Percentiles rank a stretch among this genome's conserved stretches.
These are phyloP conservation scores for Denticeps clupeoides DNA, from an alignment of 2,797 vertebrate species.

Conservation along the genomic window DNA sequence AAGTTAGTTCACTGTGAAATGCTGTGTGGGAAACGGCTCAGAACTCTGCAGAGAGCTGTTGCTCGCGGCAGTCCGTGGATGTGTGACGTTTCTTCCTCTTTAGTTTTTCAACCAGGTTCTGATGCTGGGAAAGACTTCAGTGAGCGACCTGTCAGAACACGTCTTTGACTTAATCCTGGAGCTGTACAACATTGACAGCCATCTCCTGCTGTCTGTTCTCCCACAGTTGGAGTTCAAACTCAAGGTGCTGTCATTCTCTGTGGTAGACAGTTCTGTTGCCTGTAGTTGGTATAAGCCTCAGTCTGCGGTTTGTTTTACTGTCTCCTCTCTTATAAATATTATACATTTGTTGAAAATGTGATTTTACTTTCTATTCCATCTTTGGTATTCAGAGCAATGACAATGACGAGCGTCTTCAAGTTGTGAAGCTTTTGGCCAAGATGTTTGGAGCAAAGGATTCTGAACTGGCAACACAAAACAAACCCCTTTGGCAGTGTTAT, in stretches of 20 bases:
- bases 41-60: no score
- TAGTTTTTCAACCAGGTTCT: conserved; percentile 99
- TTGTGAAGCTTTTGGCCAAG: conserved; percentile 95
- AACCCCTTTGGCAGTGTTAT: conserved; percentile 97
- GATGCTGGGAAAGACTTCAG: conserved; percentile 96
- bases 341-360: background rate
- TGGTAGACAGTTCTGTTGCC: no score
- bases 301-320: no score
- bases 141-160: conserved; percentile 94
- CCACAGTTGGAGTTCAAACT: conserved; percentile 97
- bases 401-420: conserved; percentile 94
- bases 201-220: conserved; percentile 91
- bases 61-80: no score
- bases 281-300: no score
- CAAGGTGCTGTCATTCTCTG: conserved; percentile 62
- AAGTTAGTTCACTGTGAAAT: no score
- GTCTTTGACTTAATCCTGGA: conserved; percentile 97
- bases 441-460: conserved; percentile 99
- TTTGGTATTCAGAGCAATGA: conserved; percentile 95
- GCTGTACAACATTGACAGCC: conserved; percentile 96
- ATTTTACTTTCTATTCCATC: background rate
- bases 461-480: conserved; percentile 91
- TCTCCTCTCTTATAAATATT: no score
- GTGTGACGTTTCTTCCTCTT: background rate
- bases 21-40: no score